Conservation (phyloP, 2,888 invertebrate species). For the Drosophila diplacantha region DNA sequence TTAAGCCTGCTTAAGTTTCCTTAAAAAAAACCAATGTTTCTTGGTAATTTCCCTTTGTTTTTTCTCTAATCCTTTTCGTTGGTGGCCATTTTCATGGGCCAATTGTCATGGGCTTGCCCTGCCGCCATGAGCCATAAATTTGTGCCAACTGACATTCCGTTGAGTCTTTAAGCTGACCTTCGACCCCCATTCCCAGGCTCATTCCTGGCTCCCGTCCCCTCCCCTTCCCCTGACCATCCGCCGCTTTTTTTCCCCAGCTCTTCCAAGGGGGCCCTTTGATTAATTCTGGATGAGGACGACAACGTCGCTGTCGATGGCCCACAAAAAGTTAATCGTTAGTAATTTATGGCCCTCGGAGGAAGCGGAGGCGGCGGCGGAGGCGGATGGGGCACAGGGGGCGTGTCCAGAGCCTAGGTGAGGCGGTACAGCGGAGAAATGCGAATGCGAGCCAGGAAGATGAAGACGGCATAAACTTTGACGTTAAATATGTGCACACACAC, state of each 20-base stretch:
- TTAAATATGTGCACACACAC: constrained; percentile 3
- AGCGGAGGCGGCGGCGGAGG: constrained; percentile 8
- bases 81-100: constrained; percentile 2
- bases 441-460: constrained; percentile 10
- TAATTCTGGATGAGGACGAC: constrained; percentile 35
- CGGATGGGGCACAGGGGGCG: constrained; percentile 7
- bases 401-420: constrained; percentile 19
- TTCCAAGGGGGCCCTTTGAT: constrained; percentile 20
- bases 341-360: constrained; percentile 61
- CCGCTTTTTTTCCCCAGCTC: neutral
- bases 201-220: neutral
- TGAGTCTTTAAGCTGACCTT: constrained; percentile 37
- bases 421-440: neutral
- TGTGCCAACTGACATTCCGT: constrained; percentile 26
- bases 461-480: constrained; percentile 11
- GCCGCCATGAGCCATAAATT: constrained; percentile 32
- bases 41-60: neutral
- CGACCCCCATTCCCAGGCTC: constrained; percentile 11
- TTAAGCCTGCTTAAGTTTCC: neutral
- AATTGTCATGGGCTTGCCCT: constrained; percentile 16
- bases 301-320: constrained; percentile 34
- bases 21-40: neutral
- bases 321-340: constrained; percentile 70
- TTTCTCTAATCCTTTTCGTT: constrained; percentile 5
- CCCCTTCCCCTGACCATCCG: neutral